A percentile compares a stretch with the other conserved stretches of the same genome.
These are phyloP conservation scores for Acleris sparsana DNA, from an alignment of 2,888 invertebrate genomes.

Conservation along the genomic window DNA sequence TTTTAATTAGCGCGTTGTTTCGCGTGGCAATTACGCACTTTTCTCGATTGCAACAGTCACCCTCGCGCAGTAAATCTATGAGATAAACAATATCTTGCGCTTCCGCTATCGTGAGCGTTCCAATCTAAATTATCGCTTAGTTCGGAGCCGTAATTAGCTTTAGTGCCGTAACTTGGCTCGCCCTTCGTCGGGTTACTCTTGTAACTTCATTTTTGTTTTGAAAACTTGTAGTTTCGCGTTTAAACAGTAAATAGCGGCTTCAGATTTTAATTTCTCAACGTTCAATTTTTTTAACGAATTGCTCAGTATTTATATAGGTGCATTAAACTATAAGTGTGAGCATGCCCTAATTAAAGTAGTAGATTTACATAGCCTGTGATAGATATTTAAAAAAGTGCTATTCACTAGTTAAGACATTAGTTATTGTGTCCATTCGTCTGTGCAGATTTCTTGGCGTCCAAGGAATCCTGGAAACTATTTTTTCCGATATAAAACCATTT, in stretches of 20 bases:
- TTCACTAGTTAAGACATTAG: no score
- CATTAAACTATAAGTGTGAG: no score
- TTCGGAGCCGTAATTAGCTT: conserved; percentile 71
- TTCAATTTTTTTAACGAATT: no score
- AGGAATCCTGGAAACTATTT: no score
- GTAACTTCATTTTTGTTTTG: conserved; percentile 67
- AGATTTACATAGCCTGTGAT: no score
- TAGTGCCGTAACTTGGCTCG: conserved; percentile 61
- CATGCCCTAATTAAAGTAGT: no score
- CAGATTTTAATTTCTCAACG: no score
- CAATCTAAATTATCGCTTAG: conserved; percentile 70
- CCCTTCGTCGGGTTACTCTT: conserved; percentile 51
- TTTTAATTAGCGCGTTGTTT: not conserved
- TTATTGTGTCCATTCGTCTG: no score
- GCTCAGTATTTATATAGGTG: no score
- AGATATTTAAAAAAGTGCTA: no score
- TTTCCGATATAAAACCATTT: no score
- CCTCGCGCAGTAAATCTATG: conserved; percentile 22
- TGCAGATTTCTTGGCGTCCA: no score
- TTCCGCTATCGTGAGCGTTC: conserved; percentile 46
- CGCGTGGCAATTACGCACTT: not conserved
- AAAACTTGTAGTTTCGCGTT: conserved; percentile 42
- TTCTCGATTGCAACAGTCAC: conserved; percentile 15
- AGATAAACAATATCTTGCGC: conserved; percentile 49
- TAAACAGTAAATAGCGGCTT: conserved; percentile 5